A percentile compares a stretch with the other conserved stretches of the same genome.
Evolutionary conservation across 2,888 invertebrate species (phyloP).

Genomic region (Acleris holmiana): DNA sequence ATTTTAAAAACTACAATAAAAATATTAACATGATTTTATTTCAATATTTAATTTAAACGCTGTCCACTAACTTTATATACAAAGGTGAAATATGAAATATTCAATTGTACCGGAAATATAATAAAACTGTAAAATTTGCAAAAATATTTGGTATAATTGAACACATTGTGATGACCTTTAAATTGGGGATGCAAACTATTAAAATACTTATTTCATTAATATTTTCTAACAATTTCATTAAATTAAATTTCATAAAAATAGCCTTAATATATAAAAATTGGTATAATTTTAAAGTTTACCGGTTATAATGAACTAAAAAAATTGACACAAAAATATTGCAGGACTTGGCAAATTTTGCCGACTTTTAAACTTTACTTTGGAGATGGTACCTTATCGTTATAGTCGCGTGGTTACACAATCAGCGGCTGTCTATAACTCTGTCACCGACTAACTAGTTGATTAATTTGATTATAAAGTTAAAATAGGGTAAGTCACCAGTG

Average conservation of each 20-base stretch:
- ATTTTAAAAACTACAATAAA: conserved; percentile 41
- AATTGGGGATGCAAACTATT: conserved; percentile 40
- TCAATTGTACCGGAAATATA: conserved; percentile 54
- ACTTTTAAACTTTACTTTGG: background rate
- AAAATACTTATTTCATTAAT: too few relatives aligned
- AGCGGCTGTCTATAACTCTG: too few relatives aligned
- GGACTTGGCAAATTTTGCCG: background rate
- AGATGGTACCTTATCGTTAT: too few relatives aligned
- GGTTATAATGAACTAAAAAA: conserved; percentile 37
- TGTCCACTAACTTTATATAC: conserved; percentile 56
- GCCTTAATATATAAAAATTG: conserved; percentile 40
- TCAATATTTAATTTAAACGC: conserved; percentile 48
- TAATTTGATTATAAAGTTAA: too few relatives aligned
- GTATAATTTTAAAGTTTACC: conserved; percentile 42
- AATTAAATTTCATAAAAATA: conserved; percentile 22
- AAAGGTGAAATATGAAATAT: conserved; percentile 46
- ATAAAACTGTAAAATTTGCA: conserved; percentile 59
- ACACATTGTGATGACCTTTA: conserved; percentile 75
- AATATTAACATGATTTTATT: conserved; percentile 44
- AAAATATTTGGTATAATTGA: conserved; percentile 77
- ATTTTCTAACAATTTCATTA: conserved; percentile 26
- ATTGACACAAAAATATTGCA: conserved; percentile 12
- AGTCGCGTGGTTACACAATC: too few relatives aligned
- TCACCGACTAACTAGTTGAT: too few relatives aligned
- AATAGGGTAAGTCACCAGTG: too few relatives aligned